Percentiles rank a stretch among this genome's conserved stretches.
phyloP scores from a whole-genome alignment of 2,888 invertebrate genomes.

The Bombylius major region DNA sequence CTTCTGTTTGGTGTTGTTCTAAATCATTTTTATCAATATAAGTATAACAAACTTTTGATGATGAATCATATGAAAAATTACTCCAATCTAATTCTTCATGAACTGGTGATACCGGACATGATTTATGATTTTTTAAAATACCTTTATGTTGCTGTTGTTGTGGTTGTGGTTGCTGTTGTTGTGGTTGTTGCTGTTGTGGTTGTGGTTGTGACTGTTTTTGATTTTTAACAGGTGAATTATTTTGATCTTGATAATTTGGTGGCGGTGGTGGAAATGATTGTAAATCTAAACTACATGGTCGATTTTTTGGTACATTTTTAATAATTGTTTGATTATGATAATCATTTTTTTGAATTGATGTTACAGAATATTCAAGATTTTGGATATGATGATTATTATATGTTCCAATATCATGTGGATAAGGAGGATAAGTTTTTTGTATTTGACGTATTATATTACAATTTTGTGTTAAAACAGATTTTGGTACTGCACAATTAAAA shows the following conservation, averaged over 20 bases:
- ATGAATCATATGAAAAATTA: conserved; percentile 35
- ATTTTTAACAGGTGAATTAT: background rate
- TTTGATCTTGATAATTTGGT: background rate
- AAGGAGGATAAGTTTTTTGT: conserved; percentile 36
- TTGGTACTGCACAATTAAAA: conserved; percentile 37
- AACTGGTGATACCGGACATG: conserved; percentile 70
- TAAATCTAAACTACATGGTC: conserved; percentile 11
- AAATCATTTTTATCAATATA: conserved; percentile 11
- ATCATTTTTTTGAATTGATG: background rate
- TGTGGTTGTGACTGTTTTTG: conserved; percentile 10
- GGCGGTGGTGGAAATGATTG: background rate
- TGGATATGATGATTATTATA: conserved; percentile 2
- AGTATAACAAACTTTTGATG: conserved; percentile 4
- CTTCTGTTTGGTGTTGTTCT: background rate
- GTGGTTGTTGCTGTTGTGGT: conserved; percentile 11
- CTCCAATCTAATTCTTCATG: conserved; percentile 63
- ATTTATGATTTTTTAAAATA: conserved; percentile 56
- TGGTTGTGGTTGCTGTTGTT: background rate
- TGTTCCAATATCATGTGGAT: conserved; percentile 34
- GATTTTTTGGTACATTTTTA: background rate
- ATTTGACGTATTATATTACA: conserved; percentile 36
- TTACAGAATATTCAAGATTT: background rate
- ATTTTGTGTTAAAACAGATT: conserved; percentile 34
- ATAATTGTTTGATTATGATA: background rate
- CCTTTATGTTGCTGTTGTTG: conserved; percentile 25